Evolutionary conservation across 37 sponge, comb jelly and placozoan genomes (phyloP).

Genomic region (Ianthella basta): DNA sequence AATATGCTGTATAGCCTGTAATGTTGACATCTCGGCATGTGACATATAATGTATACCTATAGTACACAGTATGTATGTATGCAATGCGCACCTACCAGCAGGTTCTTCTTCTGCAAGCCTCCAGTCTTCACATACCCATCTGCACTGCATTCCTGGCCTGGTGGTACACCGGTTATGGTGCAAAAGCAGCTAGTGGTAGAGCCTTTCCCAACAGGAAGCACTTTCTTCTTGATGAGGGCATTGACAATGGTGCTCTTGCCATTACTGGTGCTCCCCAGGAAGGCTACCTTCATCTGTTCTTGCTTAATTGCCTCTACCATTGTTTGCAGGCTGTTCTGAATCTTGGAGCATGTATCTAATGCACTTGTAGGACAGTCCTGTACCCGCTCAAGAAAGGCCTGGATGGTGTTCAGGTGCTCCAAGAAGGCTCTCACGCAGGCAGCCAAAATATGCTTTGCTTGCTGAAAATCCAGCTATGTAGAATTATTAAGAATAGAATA

Average conservation of each 20-base stretch:
- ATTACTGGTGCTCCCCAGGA: conserved; percentile 96
- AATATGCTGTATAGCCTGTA: background rate
- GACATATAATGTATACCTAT: background rate
- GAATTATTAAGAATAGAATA: background rate
- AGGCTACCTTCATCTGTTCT: conserved; percentile 94
- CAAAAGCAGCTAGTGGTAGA: conserved; percentile 96
- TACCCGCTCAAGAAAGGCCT: conserved; percentile 31
- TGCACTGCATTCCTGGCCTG: conserved; percentile 1
- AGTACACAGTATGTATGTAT: no score
- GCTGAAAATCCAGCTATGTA: conserved; percentile 60
- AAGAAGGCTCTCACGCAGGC: conserved; percentile 27
- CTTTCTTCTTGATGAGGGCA: conserved; percentile 82
- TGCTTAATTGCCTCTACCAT: conserved; percentile 70
- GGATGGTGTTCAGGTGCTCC: conserved; percentile 42
- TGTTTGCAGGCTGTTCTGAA: conserved; percentile 25
- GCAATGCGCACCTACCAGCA: no score
- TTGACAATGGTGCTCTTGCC: conserved; percentile 97
- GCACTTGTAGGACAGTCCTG: background rate
- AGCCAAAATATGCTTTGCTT: conserved; percentile 54
- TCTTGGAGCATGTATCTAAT: background rate
- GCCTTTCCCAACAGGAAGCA: conserved; percentile 91
- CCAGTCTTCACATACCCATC: background rate
- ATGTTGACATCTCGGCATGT: no score
- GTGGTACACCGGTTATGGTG: conserved; percentile 74
- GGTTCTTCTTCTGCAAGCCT: background rate